Base-by-base conservation (phyloP, 2,113 vertebrate genomes). In the Puntigrus tetrazona region DNA sequence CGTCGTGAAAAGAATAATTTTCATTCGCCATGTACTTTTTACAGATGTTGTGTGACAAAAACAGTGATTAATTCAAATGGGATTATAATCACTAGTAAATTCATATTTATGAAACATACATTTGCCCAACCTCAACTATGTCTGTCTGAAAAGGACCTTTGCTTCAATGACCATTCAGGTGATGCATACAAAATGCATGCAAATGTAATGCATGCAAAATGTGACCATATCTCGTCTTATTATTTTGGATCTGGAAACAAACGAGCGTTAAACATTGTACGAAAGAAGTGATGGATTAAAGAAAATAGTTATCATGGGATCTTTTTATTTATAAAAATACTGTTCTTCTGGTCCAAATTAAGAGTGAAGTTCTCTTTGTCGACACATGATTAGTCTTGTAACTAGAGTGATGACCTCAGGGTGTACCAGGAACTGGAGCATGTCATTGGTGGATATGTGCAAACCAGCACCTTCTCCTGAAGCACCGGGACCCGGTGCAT, bases 391-490 rank as follows among this genome's bases (percentile, higher is more conserved):
- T 65, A 99, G 95, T 89, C 83, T 90, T 47, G 96, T 93, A 84
- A 97, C 95, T 29, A 93, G 89, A 67, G 85, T 83, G 55, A 96
- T 93, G 84, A 98, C 92, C 16, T 91, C 93, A 0, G 98, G 98
- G 91, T 97, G 95, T 86, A 98, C 86, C 90, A 99, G 90, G 86
- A 96, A 98, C 88, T 97, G 96, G 20, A 99, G 89, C 89, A 99
- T 89, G 87, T 98, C 95, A 80, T 98, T 95, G 59, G 96, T 99
- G 70, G 94, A 96, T 87, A 98, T 86, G 4, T 55, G 27, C 14
- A 63, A 61, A 13, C 34, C 50, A 41, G 16, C 13, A 38, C 9
- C 29, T 38, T 13, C 8, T 43, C 38, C 7, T 31, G 83, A 8
- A 16, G 18, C 7, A 18, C 75, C 10, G 27, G 83, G 7, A 22